Evolutionary conservation across 2,888 invertebrate genomes (phyloP).

Genomic region (Tridacna gigas): DNA sequence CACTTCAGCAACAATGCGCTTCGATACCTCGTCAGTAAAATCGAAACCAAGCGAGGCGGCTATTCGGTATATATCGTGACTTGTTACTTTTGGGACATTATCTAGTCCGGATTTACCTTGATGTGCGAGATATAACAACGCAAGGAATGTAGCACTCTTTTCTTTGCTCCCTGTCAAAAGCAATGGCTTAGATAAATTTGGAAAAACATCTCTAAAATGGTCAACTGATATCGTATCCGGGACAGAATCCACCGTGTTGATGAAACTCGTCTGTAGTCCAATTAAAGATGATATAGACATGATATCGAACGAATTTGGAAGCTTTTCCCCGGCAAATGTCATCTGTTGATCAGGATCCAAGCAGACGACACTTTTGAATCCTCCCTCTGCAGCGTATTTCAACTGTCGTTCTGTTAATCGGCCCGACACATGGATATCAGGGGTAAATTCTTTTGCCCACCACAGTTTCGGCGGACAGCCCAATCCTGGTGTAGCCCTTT

Average conservation of each 20-base stretch:
- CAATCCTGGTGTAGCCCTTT: constrained; percentile 6
- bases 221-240: neutral
- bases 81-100: neutral
- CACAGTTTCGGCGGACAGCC: constrained; percentile 23
- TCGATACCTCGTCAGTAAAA: constrained; percentile 2
- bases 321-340: constrained; percentile 10
- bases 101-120: neutral
- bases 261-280: neutral
- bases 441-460: constrained; percentile 24
- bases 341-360: neutral
- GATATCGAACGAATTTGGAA: constrained; percentile 6
- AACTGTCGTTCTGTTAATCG: constrained; percentile 16
- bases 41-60: constrained; percentile 21
- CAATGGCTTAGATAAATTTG: neutral
- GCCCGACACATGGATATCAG: constrained; percentile 25
- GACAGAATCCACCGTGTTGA: neutral
- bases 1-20: neutral
- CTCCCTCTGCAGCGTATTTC: constrained; percentile 20
- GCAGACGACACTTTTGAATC: constrained; percentile 26
- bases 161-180: neutral
- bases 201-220: neutral
- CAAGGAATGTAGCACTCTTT: constrained; percentile 12
- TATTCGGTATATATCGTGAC: neutral
- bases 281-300: neutral
- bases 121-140: constrained; percentile 6